phyloP scores from a whole-genome alignment of 2,113 vertebrate genomes.

The Hemichromis elongatus region DNA sequence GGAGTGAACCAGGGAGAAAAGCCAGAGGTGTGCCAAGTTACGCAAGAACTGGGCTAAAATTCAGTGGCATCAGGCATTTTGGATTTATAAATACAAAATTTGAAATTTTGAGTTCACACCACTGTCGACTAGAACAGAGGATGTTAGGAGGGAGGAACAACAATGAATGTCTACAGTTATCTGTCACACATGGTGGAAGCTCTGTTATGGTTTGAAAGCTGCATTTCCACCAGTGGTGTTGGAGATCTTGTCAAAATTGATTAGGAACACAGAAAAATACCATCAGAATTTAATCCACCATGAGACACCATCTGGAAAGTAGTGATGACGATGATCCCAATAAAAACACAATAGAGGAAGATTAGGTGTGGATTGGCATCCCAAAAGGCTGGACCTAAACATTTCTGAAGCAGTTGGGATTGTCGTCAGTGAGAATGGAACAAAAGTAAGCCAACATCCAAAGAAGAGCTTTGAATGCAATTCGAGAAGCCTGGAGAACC shows the following conservation, averaged over 20 bases:
- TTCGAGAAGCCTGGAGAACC: neutral
- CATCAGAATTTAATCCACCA: neutral
- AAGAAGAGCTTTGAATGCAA: neutral
- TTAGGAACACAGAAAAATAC: neutral
- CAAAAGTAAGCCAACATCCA: neutral
- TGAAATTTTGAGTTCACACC: neutral
- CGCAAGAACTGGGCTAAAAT: neutral
- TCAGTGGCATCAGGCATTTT: neutral
- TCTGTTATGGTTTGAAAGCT: neutral
- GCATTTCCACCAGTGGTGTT: neutral
- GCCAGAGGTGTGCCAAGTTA: neutral
- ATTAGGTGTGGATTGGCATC: neutral
- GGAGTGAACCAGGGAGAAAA: neutral
- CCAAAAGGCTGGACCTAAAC: neutral
- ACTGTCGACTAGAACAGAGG: neutral
- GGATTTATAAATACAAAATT: neutral
- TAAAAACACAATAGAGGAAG: neutral
- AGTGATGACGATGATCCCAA: neutral
- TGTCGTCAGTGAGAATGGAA: neutral
- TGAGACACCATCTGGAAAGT: neutral
- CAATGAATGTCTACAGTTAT: neutral
- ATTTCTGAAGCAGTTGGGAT: neutral
- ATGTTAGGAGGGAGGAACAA: neutral
- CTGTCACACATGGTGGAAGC: neutral
- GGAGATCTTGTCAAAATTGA: neutral